Percentiles rank a stretch among this genome's conserved stretches.
These are phyloP conservation scores for Zeugodacus cucurbitae DNA, from an alignment of 1,140 invertebrate genomes.

Conservation along the genomic window DNA sequence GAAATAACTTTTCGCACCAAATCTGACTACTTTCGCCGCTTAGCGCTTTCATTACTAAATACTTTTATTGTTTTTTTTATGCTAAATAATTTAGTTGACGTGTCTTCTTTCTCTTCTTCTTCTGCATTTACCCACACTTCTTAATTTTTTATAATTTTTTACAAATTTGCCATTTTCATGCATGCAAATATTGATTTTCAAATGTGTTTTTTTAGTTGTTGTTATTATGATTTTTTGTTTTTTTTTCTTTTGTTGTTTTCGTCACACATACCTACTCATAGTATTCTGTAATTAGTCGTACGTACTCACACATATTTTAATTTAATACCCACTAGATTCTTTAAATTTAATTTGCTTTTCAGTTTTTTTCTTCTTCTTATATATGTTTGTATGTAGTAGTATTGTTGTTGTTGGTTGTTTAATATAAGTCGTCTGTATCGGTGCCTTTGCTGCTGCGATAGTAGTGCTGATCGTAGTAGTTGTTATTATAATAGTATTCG, in stretches of 20 bases:
- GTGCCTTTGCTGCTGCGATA: slow-evolving; percentile 39
- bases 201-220: no score
- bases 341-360: slow-evolving; percentile 39
- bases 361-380: background rate
- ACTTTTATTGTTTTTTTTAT: background rate
- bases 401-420: slow-evolving; percentile 6
- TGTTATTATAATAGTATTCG: slow-evolving; percentile 18
- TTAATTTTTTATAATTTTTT: background rate
- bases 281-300: slow-evolving; percentile 1
- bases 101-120: background rate
- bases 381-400: background rate
- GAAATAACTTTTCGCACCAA: background rate
- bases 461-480: slow-evolving; percentile 28
- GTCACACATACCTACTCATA: background rate
- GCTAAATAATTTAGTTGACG: background rate
- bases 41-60: background rate
- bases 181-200: background rate
- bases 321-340: background rate
- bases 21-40: background rate
- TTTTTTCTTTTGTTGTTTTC: background rate
- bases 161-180: background rate
- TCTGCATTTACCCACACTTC: background rate
- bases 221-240: no score
- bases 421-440: slow-evolving; percentile 45
- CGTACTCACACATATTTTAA: slow-evolving; percentile 11